Base-by-base conservation (phyloP, 2,888 invertebrate genomes). In the Torymus auratus region DNA sequence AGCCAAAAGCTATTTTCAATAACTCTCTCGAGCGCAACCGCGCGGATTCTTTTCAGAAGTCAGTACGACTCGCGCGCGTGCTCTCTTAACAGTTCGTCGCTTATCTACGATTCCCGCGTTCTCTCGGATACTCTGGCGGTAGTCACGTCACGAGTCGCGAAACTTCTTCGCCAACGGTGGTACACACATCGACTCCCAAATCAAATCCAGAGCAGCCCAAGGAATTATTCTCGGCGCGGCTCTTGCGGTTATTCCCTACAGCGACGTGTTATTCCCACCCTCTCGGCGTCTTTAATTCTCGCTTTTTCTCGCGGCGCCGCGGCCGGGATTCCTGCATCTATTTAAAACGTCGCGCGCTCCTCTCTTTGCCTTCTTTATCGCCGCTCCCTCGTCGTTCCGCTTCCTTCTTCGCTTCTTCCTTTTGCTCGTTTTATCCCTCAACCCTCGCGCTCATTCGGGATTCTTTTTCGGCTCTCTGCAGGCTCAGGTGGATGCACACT, bases 241-340 rank as follows among this genome's bases (percentile, higher is more conserved):
- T 41, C 15, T 50, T 28, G 7, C 14, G 11, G 13, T 23, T 41
- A n/a, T 56, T 67, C 15, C 20, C 69, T 69, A n/a, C n/a, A 13
- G 20, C 69, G 13, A 14, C 23, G 15, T 53, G 52, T 14, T 56
- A 11, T 14, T 56, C 1, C 28, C 15, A 28, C 11, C 28, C 23
- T 20, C 28, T 2, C 28, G 4, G 3, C 41, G 41, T 41, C 41
- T 41, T 41, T 41, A 41, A 41, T 41, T 41, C 41, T 41, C 41
- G 1, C 41, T 41, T 41, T 41, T 41, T 41, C 41, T 7, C 41
- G 41, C 41, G 41, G 41, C 41, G 41, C 41, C 41, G 41, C 7
- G 7, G 41, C 14, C 3, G 12, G 69, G 41, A 71, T 71, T 71
- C 20, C 52, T 71, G 71, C 60, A 61, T 71, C 71, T 71, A 20